Conservation (phyloP, 2,797 vertebrate species). For the Lycodopsis pacificus region DNA sequence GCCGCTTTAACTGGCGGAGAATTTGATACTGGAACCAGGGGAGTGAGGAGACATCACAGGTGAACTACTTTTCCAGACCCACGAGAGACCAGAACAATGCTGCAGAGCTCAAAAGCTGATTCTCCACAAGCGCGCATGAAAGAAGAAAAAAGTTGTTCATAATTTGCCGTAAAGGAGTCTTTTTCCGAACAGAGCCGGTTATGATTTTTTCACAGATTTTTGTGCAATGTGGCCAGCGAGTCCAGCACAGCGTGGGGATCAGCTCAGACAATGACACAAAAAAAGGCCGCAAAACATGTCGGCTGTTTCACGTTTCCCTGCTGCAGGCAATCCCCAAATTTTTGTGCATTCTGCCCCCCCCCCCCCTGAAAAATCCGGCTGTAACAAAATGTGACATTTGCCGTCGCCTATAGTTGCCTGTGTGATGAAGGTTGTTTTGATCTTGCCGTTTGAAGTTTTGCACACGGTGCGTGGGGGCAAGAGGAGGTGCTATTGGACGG, state of each 20-base stretch:
- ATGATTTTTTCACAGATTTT: constrained; percentile 35
- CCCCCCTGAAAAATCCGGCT: constrained; percentile 13
- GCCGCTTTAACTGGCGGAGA: constrained; percentile 44
- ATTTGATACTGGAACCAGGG: constrained; percentile 43
- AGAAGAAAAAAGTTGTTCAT: constrained; percentile 13
- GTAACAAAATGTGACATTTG: constrained; percentile 64
- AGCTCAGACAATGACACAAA: constrained; percentile 31
- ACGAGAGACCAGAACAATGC: not conserved
- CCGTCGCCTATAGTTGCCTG: constrained; percentile 33
- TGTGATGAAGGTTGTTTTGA: constrained; percentile 74
- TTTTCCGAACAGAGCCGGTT: constrained; percentile 10
- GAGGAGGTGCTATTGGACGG: constrained; percentile 23
- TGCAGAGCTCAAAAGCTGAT: not conserved
- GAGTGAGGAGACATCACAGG: constrained; percentile 13
- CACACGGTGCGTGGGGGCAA: constrained; percentile 22
- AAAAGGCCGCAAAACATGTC: constrained; percentile 31
- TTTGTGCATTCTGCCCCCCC: not conserved
- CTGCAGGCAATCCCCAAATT: constrained; percentile 26
- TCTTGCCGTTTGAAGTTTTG: constrained; percentile 70
- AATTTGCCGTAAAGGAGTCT: not conserved
- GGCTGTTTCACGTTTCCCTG: constrained; percentile 38
- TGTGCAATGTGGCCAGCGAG: constrained; percentile 32
- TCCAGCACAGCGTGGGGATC: constrained; percentile 27
- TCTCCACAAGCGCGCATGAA: not conserved
- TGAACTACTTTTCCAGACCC: not conserved